Conservation (phyloP, 2,797 vertebrate genomes). For the Sarcoramphus papa region DNA sequence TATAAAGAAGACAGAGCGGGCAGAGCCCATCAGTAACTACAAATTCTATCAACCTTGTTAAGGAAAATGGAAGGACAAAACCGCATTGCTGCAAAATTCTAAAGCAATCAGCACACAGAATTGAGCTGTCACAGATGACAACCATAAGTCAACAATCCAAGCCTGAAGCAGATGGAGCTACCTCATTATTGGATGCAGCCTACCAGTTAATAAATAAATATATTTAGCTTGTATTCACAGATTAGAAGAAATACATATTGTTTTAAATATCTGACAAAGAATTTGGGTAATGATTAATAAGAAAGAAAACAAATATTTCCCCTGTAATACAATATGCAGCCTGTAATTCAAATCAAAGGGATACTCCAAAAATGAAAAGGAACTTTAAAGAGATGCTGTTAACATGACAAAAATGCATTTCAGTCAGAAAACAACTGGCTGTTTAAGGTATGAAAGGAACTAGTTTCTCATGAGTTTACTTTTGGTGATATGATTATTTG, state of each 20-base stretch:
- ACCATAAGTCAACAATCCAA: not conserved
- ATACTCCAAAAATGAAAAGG: not conserved
- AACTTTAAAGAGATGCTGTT: not conserved
- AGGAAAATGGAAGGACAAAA: slow-evolving; percentile 28
- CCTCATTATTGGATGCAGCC: slow-evolving; percentile 22
- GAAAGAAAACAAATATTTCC: not conserved
- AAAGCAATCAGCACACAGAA: slow-evolving; percentile 48
- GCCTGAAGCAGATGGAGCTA: slow-evolving; percentile 39
- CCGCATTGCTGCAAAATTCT: slow-evolving; percentile 22
- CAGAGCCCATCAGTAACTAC: slow-evolving; percentile 31
- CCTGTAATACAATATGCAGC: not conserved
- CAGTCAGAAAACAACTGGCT: not conserved
- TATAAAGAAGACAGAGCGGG: slow-evolving; percentile 24
- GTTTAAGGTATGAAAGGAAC: not conserved
- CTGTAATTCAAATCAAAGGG: not conserved
- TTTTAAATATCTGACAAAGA: not conserved
- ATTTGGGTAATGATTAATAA: not conserved
- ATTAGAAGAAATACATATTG: not conserved
- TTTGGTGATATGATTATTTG: not conserved
- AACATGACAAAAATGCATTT: not conserved
- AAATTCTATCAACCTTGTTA: slow-evolving; percentile 35
- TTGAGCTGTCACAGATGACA: slow-evolving; percentile 53
- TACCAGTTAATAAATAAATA: slow-evolving; percentile 55
- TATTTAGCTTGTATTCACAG: slow-evolving; percentile 18
- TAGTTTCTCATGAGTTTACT: not conserved